Percentiles rank a stretch among this genome's conserved stretches.
phyloP scores from a whole-genome alignment of 2,113 vertebrate genomes.

The Oenanthe oenanthe region DNA sequence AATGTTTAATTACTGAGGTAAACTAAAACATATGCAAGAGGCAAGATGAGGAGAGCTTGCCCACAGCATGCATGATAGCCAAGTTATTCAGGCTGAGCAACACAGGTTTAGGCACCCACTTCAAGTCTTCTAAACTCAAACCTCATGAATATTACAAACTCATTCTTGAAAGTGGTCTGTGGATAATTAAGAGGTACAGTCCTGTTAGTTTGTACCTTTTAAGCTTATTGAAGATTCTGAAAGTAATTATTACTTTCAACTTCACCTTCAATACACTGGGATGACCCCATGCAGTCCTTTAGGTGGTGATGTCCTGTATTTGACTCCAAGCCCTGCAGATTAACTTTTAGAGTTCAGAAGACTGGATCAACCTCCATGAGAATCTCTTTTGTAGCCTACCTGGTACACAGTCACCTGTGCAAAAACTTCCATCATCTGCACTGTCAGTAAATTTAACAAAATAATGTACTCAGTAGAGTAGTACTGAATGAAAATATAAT shows the following conservation, averaged over 20 bases:
- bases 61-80: neutral
- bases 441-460: neutral
- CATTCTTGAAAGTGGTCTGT: neutral
- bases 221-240: neutral
- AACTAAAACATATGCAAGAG: constrained; percentile 6
- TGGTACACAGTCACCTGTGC: neutral
- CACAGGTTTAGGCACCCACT: neutral
- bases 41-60: neutral
- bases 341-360: neutral
- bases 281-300: neutral
- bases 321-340: neutral
- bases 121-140: neutral
- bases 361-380: neutral
- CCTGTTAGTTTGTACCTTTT: neutral
- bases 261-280: neutral
- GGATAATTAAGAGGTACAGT: neutral
- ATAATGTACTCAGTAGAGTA: neutral
- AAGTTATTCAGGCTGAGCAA: neutral
- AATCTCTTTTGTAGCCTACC: neutral
- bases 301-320: neutral
- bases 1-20: constrained; percentile 45
- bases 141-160: neutral
- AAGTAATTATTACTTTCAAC: neutral
- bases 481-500: neutral
- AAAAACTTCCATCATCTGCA: neutral